A percentile compares a stretch with the other conserved stretches of the same genome.
phyloP scores from a whole-genome alignment of 2,113 vertebrate genomes.

The Cephalophus harveyi region DNA sequence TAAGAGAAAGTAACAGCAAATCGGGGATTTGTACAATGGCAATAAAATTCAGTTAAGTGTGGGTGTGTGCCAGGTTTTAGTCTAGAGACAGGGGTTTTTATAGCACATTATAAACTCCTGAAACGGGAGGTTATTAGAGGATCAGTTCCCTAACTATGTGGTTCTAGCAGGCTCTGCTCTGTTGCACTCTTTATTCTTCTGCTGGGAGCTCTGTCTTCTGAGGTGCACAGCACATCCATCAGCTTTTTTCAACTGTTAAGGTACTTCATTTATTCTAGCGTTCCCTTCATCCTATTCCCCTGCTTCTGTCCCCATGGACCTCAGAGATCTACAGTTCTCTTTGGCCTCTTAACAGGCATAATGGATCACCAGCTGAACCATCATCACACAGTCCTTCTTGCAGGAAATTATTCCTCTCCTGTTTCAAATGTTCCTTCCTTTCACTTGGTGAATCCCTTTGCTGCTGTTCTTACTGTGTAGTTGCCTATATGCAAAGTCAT shows the following conservation, averaged over 20 bases:
- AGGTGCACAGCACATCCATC: conserved; percentile 56
- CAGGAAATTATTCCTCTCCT: conserved; percentile 57
- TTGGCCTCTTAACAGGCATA: conserved; percentile 55
- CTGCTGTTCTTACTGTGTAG: not conserved
- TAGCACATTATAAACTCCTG: conserved; percentile 63
- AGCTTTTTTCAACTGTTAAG: conserved; percentile 54
- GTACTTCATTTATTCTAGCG: conserved; percentile 50
- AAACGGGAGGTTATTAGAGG: conserved; percentile 64
- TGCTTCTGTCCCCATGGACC: conserved; percentile 18
- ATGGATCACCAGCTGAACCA: conserved; percentile 63
- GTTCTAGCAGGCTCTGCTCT: conserved; percentile 47
- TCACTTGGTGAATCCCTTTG: conserved; percentile 4
- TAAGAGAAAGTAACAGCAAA: conserved; percentile 73
- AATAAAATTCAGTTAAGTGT: conserved; percentile 70
- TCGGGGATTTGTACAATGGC: conserved; percentile 62
- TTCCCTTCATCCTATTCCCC: conserved; percentile 62
- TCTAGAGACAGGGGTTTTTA: conserved; percentile 41
- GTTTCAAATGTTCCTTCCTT: not conserved
- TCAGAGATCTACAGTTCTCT: conserved; percentile 63
- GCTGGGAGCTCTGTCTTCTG: conserved; percentile 54
- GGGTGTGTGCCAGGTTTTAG: conserved; percentile 48
- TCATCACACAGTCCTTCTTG: conserved; percentile 52
- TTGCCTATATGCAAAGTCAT: conserved; percentile 7
- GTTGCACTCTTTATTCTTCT: conserved; percentile 44
- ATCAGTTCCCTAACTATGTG: conserved; percentile 54